phyloP scores from a whole-genome alignment of 2,888 invertebrate genomes.

The Tinea semifulvella region DNA sequence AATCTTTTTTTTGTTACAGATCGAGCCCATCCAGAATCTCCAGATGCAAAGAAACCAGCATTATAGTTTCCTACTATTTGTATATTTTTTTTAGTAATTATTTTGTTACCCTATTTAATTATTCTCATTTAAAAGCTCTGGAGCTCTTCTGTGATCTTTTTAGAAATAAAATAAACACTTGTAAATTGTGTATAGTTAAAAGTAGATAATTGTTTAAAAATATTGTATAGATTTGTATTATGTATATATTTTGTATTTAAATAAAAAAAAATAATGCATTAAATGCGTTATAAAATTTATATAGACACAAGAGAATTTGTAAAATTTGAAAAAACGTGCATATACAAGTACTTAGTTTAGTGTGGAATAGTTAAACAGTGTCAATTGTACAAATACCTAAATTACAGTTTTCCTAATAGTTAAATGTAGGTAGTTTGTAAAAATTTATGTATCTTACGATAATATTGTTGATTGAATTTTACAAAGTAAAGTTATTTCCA shows the following conservation, averaged over 20 bases:
- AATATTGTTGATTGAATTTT: conserved; percentile 41
- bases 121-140: conserved; percentile 40
- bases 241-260: neutral
- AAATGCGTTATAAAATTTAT: conserved; percentile 11
- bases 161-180: conserved; percentile 21
- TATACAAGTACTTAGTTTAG: neutral
- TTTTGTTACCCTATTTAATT: conserved; percentile 18
- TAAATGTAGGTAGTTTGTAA: conserved; percentile 9
- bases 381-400: neutral
- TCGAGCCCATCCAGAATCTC: conserved; percentile 57
- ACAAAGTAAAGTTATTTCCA: conserved; percentile 32
- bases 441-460: conserved; percentile 32
- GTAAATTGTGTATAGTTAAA: conserved; percentile 31
- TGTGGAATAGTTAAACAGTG: neutral
- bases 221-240: conserved; percentile 1
- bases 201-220: neutral
- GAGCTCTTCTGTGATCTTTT: conserved; percentile 65
- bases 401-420: conserved; percentile 5
- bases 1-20: conserved; percentile 27
- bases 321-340: neutral
- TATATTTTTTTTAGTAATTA: conserved; percentile 32
- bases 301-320: neutral
- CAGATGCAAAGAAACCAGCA: conserved; percentile 61
- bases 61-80: conserved; percentile 47
- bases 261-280: conserved; percentile 4